A percentile compares a stretch with the other conserved stretches of the same genome.
These are phyloP conservation scores for Scolanthus callimorphus DNA, from an alignment of 92 coral and sea anemone genomes.

Conservation along the genomic window DNA sequence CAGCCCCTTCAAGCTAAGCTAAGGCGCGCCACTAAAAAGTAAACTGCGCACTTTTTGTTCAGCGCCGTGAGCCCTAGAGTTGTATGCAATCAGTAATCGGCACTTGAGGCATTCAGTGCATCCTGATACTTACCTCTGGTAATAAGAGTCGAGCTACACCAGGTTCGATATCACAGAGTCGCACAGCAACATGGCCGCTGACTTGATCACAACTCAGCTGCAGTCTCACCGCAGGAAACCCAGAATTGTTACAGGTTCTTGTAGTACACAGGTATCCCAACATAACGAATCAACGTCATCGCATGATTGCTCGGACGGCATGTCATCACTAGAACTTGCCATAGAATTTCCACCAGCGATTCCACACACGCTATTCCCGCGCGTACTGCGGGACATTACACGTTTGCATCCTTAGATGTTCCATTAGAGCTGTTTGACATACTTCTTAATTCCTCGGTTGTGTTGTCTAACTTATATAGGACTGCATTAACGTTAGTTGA, in stretches of 20 bases:
- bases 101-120: too few species aligned
- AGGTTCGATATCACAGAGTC: constrained; percentile 75
- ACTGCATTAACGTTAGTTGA: constrained; percentile 46
- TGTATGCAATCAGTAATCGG: too few species aligned
- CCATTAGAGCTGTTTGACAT: too few species aligned
- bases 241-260: constrained; percentile 41
- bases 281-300: constrained; percentile 64
- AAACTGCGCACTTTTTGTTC: too few species aligned
- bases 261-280: constrained; percentile 56
- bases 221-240: constrained; percentile 54
- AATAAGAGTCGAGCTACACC: constrained; percentile 62
- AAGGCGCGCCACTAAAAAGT: too few species aligned
- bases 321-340: constrained; percentile 23
- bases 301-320: constrained; percentile 55
- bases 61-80: too few species aligned
- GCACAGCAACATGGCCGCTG: constrained; percentile 40
- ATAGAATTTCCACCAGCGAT: constrained; percentile 26
- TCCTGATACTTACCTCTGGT: constrained; percentile 64
- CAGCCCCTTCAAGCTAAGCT: too few species aligned
- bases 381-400: constrained; percentile 1
- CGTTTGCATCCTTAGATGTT: too few species aligned
- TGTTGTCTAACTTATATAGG: constrained; percentile 27
- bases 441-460: constrained; percentile 17
- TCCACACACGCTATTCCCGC: constrained; percentile 16
- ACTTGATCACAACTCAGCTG: constrained; percentile 60